These are phyloP conservation scores for Zalophus californianus DNA, from an alignment of 2,797 vertebrate genomes.

Conservation along the genomic window DNA sequence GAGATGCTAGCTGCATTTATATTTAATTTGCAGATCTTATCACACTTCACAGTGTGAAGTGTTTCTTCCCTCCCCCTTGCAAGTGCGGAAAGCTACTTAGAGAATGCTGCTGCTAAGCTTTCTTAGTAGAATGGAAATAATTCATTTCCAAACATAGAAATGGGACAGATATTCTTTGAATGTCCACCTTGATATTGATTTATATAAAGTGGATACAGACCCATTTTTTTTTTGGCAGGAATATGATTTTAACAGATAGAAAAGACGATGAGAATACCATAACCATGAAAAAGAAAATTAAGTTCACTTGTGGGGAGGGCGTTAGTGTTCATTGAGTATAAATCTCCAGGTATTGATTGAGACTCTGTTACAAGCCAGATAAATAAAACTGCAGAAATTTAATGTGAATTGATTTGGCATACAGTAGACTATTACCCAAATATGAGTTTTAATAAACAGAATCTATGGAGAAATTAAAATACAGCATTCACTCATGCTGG, in stretches of 20 bases:
- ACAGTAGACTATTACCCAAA: background rate
- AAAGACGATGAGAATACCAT: background rate
- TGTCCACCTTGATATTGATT: background rate
- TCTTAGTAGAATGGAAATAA: conserved; percentile 11
- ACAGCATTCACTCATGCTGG: background rate
- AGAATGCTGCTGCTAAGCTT: background rate
- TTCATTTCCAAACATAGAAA: conserved; percentile 4
- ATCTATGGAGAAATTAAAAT: conserved; percentile 59
- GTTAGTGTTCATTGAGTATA: background rate
- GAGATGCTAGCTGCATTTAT: background rate
- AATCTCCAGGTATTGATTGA: conserved; percentile 35
- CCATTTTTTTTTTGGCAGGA: conserved; percentile 30
- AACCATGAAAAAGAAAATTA: background rate
- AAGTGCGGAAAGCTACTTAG: background rate
- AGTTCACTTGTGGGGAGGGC: background rate
- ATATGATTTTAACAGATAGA: conserved; percentile 7
- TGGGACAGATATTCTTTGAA: background rate
- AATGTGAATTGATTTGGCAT: conserved; percentile 53
- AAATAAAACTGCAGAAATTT: conserved; percentile 65
- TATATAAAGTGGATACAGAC: background rate
- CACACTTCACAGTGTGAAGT: background rate
- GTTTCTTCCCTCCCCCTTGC: background rate
- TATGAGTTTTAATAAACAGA: conserved; percentile 57
- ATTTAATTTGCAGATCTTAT: conserved; percentile 45
- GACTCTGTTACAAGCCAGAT: conserved; percentile 13